Conservation (phyloP, 2,797 vertebrate genomes). For the Sebastes oblongus region DNA sequence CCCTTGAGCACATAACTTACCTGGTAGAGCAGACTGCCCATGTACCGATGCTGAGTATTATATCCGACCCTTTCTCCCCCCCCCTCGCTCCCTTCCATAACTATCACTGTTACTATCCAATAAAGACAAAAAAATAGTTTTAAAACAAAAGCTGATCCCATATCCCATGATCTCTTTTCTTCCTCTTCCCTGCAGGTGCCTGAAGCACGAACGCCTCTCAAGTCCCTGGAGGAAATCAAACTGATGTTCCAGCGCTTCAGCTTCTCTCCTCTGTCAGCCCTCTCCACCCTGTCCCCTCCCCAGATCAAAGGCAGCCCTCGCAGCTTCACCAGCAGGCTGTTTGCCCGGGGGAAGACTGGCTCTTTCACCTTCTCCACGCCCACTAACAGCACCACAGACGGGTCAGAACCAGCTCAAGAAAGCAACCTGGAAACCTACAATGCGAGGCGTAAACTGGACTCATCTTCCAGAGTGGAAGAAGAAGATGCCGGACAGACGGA, state of each 20-base stretch:
- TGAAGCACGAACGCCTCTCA: conserved; percentile 78
- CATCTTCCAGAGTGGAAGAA: neutral
- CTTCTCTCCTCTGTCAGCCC: conserved; percentile 79
- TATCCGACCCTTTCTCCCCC: too few relatives aligned
- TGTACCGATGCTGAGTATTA: too few relatives aligned
- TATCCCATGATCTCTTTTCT: neutral
- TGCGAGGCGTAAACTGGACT: neutral
- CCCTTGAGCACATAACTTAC: too few relatives aligned
- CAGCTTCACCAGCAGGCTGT: conserved; percentile 55
- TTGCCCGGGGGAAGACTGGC: conserved; percentile 40
- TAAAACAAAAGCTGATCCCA: neutral
- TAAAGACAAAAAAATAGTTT: too few relatives aligned
- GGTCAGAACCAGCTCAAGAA: conserved; percentile 7
- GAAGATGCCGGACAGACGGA: neutral
- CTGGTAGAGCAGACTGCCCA: too few relatives aligned
- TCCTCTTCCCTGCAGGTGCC: conserved; percentile 63
- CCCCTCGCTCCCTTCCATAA: too few relatives aligned
- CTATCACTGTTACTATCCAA: too few relatives aligned
- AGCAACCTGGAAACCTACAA: neutral
- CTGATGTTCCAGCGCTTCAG: conserved; percentile 89
- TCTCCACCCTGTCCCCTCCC: conserved; percentile 41
- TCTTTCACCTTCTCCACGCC: conserved; percentile 23
- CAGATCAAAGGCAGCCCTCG: conserved; percentile 50
- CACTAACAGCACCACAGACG: neutral
- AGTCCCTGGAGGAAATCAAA: conserved; percentile 90